phyloP scores from a whole-genome alignment of 2,888 invertebrate species.

The Tholera decimalis region DNA sequence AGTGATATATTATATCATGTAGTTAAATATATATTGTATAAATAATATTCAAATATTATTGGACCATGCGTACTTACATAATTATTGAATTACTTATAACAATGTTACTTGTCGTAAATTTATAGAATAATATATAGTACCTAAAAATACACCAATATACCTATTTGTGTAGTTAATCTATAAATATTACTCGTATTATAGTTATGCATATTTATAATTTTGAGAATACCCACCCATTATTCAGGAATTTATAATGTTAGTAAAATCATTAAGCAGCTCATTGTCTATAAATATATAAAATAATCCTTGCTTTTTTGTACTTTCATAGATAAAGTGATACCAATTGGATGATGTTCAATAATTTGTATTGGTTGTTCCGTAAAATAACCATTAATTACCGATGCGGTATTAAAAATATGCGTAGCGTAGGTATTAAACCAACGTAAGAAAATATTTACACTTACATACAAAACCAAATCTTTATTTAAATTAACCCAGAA shows the following conservation, averaged over 20 bases:
- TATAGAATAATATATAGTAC: constrained; percentile 44
- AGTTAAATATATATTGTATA: constrained; percentile 56
- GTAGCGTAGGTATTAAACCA: no score
- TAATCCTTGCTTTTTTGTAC: background rate
- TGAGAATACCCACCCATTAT: constrained; percentile 19
- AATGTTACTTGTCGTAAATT: constrained; percentile 50
- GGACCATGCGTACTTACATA: constrained; percentile 69
- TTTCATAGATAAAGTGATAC: background rate
- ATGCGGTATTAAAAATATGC: background rate
- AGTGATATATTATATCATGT: constrained; percentile 67
- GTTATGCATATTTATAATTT: constrained; percentile 35
- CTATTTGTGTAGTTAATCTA: constrained; percentile 42
- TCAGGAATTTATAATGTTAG: constrained; percentile 20
- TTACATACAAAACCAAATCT: constrained; percentile 21
- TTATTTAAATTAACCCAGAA: constrained; percentile 24
- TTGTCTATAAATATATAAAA: background rate
- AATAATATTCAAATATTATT: constrained; percentile 67
- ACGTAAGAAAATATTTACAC: background rate
- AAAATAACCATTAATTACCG: constrained; percentile 1
- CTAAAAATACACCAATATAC: constrained; percentile 62
- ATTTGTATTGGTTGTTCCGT: constrained; percentile 1
- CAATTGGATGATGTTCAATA: background rate
- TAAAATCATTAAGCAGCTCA: constrained; percentile 4
- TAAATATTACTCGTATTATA: constrained; percentile 28
- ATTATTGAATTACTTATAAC: constrained; percentile 53